Base-by-base conservation (phyloP, 2,888 invertebrate species). In the Agrilus biguttatus region DNA sequence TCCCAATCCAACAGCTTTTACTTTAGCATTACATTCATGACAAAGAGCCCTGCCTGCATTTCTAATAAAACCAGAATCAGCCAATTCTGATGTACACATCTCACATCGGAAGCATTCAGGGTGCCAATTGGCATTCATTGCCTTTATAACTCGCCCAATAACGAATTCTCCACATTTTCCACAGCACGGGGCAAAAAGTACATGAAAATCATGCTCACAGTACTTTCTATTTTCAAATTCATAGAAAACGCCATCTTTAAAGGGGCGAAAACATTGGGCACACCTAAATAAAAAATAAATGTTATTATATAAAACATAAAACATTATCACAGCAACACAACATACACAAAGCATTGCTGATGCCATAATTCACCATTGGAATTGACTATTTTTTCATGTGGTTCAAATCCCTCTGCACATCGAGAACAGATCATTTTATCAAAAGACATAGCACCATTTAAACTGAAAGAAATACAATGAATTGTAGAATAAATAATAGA, bases 71-170 rank as follows among this genome's bases (percentile, higher is more conserved):
- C 98, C 98, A 40, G 87, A 80, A 67, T 99, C 98, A 1, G 97
- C 95, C 51, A 99, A 71, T 63, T 91, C 89, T 46, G 82, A 78
- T 53, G 75, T 76, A 66, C 98, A 99, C 66, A 91, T 78, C 62
- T 96, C 89, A 61, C 98, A 99, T 17, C 88, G 80, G 74, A 99
- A 99, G 66, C 98, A 99, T 47, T 81, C 78, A 2, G 97, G 96
- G 70, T 99, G 98, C 98, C 98, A 99, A 66, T 90, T 95, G 32
- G 90, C 80, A 60, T 96, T 93, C 93, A 98, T 96, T 1, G 98
- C 98, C 66, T 98, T 98, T 62, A 99, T 98, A 37, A 99, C 98
- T 45, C 98, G 81, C 0, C 98, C 98, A 61, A 97, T 92, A 46
- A 98, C 91, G 65, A 98, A 98, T 67, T 95, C 93, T 19, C 83